Evolutionary conservation across 2,113 vertebrate genomes (phyloP), one percentile per base, ranked within the genome.

Genomic region (Anhinga anhinga): DNA sequence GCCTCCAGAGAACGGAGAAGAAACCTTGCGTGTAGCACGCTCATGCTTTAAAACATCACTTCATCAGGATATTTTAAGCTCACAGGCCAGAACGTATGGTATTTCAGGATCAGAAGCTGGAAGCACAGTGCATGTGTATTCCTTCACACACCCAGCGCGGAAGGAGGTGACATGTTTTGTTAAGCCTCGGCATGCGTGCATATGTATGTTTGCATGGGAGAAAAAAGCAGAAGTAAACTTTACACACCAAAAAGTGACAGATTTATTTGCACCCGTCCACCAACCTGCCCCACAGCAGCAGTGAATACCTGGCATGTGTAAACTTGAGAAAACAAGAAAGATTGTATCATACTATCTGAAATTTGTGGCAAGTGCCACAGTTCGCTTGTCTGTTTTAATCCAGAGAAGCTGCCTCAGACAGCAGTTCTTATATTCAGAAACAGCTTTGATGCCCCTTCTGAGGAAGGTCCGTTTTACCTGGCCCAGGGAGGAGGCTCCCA

Each of bases 301-400:
- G 78, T 90, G 94, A 96, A 98, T 97, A 94, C 83, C 83, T 79
- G 94, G 90, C 88, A 93, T 90, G 88, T 3, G 5, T 94, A 97
- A 97, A 98, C 97, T 93, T 34, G 96, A 97, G 95, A 97, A 98
- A 98, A 98, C 94, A 98, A 96, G 91, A 90, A 95, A 97, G 96
- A 88, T 90, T 82, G 93, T 90, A 83, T 89, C 95, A 34, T 23
- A 56, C 69, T 56, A 7, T 72, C 86, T 81, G 91, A 90, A 77
- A 94, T 61, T 5, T 49, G 16, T 29, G 88, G 81, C 74, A 47
- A 80, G 49, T 7, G 2, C 87, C 83, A 44, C 90, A 19, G 93
- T 86, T 94, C 1, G 0, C 55, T 63, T 59, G n/a, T 55, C 82
- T 82, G 52, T 63, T 70, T 61, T 50, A 94, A 89, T 67, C 17